Percentiles rank a stretch among this genome's conserved stretches.
phyloP scores from a whole-genome alignment of 2,113 vertebrate genomes.

The Lepus europaeus region DNA sequence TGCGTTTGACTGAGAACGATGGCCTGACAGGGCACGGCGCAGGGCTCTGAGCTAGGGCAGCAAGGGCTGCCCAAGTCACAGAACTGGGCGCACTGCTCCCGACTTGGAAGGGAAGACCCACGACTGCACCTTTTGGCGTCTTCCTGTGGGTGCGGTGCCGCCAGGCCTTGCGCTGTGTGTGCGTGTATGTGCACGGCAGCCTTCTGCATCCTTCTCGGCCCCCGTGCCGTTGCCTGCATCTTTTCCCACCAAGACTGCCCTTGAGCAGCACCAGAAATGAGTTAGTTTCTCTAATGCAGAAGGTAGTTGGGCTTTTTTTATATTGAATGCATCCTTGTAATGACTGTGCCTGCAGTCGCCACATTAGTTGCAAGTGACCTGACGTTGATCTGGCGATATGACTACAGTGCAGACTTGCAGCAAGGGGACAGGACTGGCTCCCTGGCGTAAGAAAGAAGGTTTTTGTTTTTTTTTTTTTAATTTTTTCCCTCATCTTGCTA shows the following conservation, averaged over 20 bases:
- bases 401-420: constrained; percentile 85
- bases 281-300: constrained; percentile 89
- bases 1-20: not conserved
- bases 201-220: constrained; percentile 56
- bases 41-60: not conserved
- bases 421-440: constrained; percentile 78
- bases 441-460: constrained; percentile 70
- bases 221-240: constrained; percentile 59
- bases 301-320: constrained; percentile 90
- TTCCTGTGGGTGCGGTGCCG: not conserved
- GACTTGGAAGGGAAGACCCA: not conserved
- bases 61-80: not conserved
- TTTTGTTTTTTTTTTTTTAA: too few species aligned
- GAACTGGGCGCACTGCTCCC: not conserved
- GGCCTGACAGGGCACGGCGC: not conserved
- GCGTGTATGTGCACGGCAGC: not conserved
- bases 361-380: constrained; percentile 87
- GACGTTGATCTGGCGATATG: constrained; percentile 86
- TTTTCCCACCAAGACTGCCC: constrained; percentile 81
- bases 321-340: constrained; percentile 88
- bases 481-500: constrained; percentile 65
- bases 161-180: not conserved
- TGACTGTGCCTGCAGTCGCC: constrained; percentile 83
- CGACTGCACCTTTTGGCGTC: constrained; percentile 36
- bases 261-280: constrained; percentile 87